phyloP scores from a whole-genome alignment of 2,797 vertebrate species.

The Ambastaia sidthimunki region DNA sequence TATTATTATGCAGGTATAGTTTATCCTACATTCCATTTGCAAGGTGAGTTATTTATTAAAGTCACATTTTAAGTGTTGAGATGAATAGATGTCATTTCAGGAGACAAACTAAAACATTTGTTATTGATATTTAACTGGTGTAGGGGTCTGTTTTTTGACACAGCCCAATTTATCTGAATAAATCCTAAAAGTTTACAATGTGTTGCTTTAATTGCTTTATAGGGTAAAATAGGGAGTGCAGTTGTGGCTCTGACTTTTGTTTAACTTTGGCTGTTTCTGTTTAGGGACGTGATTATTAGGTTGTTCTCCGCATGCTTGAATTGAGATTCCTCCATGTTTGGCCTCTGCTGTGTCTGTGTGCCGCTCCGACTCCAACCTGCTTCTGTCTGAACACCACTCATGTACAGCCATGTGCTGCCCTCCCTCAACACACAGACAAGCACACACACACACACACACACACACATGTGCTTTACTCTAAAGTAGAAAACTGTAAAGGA shows the following conservation, averaged over 20 bases:
- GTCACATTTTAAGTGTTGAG: neutral
- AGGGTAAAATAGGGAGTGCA: no score
- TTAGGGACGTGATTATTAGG: constrained; percentile 74
- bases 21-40: constrained; percentile 85
- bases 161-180: neutral
- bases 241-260: constrained; percentile 51
- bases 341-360: constrained; percentile 5
- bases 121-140: no score
- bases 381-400: constrained; percentile 49
- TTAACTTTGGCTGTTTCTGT: constrained; percentile 53
- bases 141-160: neutral
- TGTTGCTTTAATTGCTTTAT: neutral
- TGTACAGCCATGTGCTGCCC: constrained; percentile 47
- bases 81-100: no score
- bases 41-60: constrained; percentile 72
- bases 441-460: neutral
- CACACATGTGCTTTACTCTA: constrained; percentile 21
- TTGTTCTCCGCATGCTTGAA: constrained; percentile 69
- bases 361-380: constrained; percentile 43
- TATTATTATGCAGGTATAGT: constrained; percentile 79
- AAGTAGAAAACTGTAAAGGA: constrained; percentile 26
- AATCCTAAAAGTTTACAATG: no score
- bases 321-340: constrained; percentile 55
- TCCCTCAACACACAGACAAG: constrained; percentile 32
- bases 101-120: no score